Conservation (phyloP, 2,888 invertebrate genomes). For the Charanyca ferruginea region DNA sequence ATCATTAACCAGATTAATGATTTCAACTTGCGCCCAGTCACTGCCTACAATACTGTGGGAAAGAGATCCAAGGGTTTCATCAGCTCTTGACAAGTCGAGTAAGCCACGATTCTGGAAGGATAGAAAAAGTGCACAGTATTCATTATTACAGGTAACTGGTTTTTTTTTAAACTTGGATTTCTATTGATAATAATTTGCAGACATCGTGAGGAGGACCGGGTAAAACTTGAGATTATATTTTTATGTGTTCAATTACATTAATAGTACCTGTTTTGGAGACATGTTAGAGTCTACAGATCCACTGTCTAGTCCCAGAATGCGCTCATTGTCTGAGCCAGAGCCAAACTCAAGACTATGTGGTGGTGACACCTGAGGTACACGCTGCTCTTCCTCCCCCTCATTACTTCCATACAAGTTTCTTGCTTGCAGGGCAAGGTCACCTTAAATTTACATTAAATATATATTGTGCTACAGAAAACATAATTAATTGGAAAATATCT, state of each 20-base stretch:
- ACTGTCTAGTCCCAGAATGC: constrained; percentile 96
- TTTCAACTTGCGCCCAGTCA: constrained; percentile 99
- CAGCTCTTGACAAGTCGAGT: constrained; percentile 92
- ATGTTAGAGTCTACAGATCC: constrained; percentile 94
- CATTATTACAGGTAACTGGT: not conserved
- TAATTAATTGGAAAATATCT: no score
- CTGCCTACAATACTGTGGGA: constrained; percentile 92
- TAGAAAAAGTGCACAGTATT: not conserved
- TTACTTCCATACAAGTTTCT: constrained; percentile 85
- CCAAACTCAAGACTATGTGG: constrained; percentile 95
- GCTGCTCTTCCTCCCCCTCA: constrained; percentile 94
- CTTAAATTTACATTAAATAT: constrained; percentile 64
- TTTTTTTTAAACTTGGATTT: no score
- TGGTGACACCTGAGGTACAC: constrained; percentile 95
- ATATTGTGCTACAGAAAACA: not conserved
- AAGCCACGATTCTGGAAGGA: constrained; percentile 88
- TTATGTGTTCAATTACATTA: no score
- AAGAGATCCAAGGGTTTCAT: constrained; percentile 85
- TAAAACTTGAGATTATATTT: no score
- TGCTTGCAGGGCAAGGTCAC: constrained; percentile 87
- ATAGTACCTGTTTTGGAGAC: constrained; percentile 95
- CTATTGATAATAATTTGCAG: no score
- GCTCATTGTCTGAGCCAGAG: constrained; percentile 94
- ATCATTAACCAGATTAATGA: constrained; percentile 99
- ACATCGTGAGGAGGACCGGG: no score